Conservation (phyloP, 2,888 invertebrate species). For the Parochlus steinenii region DNA sequence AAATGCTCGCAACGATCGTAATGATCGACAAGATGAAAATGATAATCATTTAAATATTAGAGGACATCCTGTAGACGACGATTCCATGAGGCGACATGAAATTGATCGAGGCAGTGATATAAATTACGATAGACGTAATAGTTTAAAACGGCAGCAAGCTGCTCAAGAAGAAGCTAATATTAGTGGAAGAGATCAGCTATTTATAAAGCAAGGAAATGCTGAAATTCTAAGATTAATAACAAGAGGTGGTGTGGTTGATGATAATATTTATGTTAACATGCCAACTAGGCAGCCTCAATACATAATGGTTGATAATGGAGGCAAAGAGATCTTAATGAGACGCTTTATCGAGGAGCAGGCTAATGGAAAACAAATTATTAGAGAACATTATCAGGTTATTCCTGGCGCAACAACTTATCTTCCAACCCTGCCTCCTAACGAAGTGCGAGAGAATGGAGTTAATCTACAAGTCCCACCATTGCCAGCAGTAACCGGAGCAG, state of each 20-base stretch:
- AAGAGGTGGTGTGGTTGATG: conserved; percentile 44
- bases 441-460: conserved; percentile 19
- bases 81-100: conserved; percentile 60
- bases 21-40: no score
- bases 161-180: conserved; percentile 23
- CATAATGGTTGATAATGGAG: conserved; percentile 56
- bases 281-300: conserved; percentile 41
- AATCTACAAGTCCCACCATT: no score
- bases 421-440: conserved; percentile 28
- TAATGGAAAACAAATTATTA: conserved; percentile 42
- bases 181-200: conserved; percentile 50
- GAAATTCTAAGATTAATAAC: conserved; percentile 68
- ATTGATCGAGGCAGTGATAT: conserved; percentile 59
- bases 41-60: conserved; percentile 4
- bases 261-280: conserved; percentile 39
- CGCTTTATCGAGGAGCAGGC: conserved; percentile 71
- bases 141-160: conserved; percentile 25
- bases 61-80: conserved; percentile 45
- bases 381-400: conserved; percentile 32
- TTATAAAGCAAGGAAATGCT: conserved; percentile 69
- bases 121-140: conserved; percentile 29
- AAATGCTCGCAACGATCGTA: conserved; percentile 7
- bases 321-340: conserved; percentile 69
- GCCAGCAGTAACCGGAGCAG: conserved; percentile 27
- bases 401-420: conserved; percentile 25